These are phyloP conservation scores for Pleuronectes platessa DNA, from an alignment of 2,113 vertebrate genomes.

Conservation along the genomic window DNA sequence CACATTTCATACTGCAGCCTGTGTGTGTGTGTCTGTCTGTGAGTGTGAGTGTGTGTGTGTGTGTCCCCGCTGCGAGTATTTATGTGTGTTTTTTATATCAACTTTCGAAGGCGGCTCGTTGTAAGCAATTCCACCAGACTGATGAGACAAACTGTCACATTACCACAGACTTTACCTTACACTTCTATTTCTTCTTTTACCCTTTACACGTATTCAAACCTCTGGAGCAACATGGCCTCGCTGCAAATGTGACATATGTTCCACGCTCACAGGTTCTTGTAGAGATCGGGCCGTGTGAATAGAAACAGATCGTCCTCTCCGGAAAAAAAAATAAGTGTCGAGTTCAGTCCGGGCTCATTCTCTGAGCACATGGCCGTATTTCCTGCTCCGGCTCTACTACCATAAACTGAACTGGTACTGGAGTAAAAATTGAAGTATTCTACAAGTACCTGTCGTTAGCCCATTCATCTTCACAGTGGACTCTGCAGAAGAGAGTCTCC, in stretches of 20 bases:
- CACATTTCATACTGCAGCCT: slow-evolving; percentile 52
- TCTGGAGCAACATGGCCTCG: neutral
- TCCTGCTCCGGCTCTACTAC: neutral
- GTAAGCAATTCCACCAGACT: slow-evolving; percentile 41
- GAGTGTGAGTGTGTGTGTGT: neutral
- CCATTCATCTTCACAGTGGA: slow-evolving; percentile 42
- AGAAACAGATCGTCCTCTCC: slow-evolving; percentile 7
- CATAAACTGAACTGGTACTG: slow-evolving; percentile 12
- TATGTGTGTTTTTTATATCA: slow-evolving; percentile 18
- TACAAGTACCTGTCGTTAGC: slow-evolving; percentile 10
- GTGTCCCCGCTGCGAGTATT: neutral
- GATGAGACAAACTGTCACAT: slow-evolving; percentile 56
- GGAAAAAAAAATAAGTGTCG: neutral
- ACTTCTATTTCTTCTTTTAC: rapidly evolving
- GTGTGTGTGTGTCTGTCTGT: slow-evolving; percentile 2
- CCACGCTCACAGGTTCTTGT: neutral
- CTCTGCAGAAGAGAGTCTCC: slow-evolving; percentile 1
- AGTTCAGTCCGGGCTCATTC: slow-evolving; percentile 13
- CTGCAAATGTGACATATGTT: slow-evolving; percentile 4
- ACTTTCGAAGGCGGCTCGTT: slow-evolving; percentile 28
- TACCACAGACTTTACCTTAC: slow-evolving; percentile 11
- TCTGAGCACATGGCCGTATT: slow-evolving; percentile 12
- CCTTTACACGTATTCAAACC: neutral
- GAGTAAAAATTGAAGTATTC: slow-evolving; percentile 18
- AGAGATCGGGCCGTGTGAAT: neutral